phyloP scores from a whole-genome alignment of 2,113 vertebrate genomes.

The Peromyscus leucopus region DNA sequence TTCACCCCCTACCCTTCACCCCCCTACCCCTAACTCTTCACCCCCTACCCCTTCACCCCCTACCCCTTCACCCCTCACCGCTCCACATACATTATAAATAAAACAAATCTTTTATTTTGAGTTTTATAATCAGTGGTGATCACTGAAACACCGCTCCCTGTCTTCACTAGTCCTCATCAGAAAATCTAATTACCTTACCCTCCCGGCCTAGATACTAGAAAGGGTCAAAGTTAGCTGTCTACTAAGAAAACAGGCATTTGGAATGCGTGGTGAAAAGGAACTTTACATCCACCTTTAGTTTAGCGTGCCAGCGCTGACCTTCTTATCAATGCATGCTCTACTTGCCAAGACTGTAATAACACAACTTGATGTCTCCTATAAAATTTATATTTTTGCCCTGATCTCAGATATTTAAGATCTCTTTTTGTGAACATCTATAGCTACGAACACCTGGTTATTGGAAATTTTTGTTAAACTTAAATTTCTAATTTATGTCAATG shows the following conservation, averaged over 20 bases:
- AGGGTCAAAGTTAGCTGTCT: background rate
- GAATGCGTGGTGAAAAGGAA: background rate
- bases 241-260: background rate
- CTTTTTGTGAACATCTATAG: background rate
- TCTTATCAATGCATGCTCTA: conserved; percentile 2
- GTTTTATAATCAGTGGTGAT: background rate
- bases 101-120: background rate
- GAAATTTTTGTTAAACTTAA: conserved; percentile 51
- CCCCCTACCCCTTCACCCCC: too few species aligned
- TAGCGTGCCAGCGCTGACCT: background rate
- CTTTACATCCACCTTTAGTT: background rate
- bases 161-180: too few species aligned
- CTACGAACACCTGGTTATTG: background rate
- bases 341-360: background rate
- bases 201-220: background rate
- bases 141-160: fast-evolving
- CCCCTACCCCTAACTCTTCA: too few species aligned
- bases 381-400: conserved; percentile 6
- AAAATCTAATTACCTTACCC: background rate
- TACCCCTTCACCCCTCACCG: too few species aligned
- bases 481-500: background rate
- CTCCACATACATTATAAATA: background rate
- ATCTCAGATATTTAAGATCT: background rate
- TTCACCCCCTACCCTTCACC: too few species aligned
- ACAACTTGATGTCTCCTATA: background rate